Evolutionary conservation across 2,113 vertebrate species (phyloP), one percentile per base, ranked within the genome.

Genomic region (Mormyrus iriodes): DNA sequence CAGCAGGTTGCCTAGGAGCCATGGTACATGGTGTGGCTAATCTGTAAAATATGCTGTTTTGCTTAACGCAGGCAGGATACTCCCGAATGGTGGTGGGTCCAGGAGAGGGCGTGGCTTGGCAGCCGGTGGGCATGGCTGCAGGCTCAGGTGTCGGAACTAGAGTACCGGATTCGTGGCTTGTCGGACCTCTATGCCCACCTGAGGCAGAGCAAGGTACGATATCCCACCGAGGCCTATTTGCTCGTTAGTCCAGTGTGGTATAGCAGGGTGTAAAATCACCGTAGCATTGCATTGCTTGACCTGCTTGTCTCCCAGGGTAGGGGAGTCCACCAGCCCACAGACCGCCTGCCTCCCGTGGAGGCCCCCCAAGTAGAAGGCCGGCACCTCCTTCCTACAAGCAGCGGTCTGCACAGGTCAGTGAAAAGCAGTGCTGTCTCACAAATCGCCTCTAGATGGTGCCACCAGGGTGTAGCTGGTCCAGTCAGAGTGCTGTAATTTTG

Each of bases 101-200:
- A 91, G 89, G 92, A 93, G 88, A 93, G 94, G 90, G 94, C 94
- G 15, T 91, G 93, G 73, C 91, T 95, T 51, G 93, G 93, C 51
- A 96, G 94, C 88, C 90, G 91, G 2, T 96, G 95, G 95, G 95
- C 91, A 0, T 95, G 95, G 94, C 90, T 96, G 31, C 95, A 95
- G 90, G 94, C 94, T 90, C 94, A 94, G 21, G 93, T 95, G 86
- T 93, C 93, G 0, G 94, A 95, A 88, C 87, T 95, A 90, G 94
- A 94, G 39, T 95, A 95, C 90, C 92, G 91, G 24, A 95, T 95
- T 65, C 91, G 94, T 65, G 94, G 95, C 42, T 93, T 95, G 87
- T 94, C 93, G 0, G 94, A 92, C 42, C 92, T 95, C 84, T 95
- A 95, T 92, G 94, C 91, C 51, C 91, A 90, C 58, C 94, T 94